These are phyloP conservation scores for Oncorhynchus keta DNA, from an alignment of 2,113 vertebrate species.

Conservation along the genomic window DNA sequence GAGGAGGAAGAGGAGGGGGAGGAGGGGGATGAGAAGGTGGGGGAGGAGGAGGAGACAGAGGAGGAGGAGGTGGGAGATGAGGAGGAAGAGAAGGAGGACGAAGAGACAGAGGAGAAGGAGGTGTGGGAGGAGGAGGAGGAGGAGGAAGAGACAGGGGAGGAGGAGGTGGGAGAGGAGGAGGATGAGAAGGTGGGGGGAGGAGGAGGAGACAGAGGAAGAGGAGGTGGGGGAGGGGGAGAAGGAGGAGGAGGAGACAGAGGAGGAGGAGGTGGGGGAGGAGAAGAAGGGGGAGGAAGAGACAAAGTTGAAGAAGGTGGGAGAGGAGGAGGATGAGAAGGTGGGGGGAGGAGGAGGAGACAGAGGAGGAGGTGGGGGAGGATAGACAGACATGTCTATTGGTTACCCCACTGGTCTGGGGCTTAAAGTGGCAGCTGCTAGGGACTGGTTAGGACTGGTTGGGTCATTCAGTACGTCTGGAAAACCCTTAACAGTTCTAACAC, in stretches of 20 bases:
- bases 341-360: no score
- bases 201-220: background rate
- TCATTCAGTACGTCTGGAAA: constrained; percentile 44
- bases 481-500: constrained; percentile 59
- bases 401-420: constrained; percentile 15
- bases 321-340: no score
- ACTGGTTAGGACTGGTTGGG: constrained; percentile 40
- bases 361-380: background rate
- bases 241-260: no score
- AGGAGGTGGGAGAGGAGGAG: background rate
- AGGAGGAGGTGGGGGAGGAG: no score
- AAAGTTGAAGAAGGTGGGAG: rapidly evolving
- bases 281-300: no score
- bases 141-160: background rate
- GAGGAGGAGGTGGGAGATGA: no score
- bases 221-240: background rate
- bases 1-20: background rate
- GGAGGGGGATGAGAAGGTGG: no score
- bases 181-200: no score
- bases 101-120: background rate
- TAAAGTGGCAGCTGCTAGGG: constrained; percentile 59
- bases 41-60: no score
- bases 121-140: background rate
- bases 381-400: constrained; percentile 16
- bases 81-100: no score